phyloP scores from a whole-genome alignment of 2,888 invertebrate genomes.

The Coelogynopora nodosa region DNA sequence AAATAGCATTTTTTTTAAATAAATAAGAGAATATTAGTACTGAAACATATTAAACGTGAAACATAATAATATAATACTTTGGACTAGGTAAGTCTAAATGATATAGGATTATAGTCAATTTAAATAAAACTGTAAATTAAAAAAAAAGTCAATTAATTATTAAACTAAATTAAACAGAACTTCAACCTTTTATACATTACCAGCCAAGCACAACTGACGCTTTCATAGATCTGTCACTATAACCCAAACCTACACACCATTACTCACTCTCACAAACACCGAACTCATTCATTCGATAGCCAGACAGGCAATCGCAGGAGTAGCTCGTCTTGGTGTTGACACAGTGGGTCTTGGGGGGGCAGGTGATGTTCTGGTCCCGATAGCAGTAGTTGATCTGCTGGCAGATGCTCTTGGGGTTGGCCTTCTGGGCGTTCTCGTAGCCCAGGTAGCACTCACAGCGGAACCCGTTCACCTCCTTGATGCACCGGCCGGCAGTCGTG shows the following conservation, averaged over 20 bases:
- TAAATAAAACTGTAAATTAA: too few relatives aligned
- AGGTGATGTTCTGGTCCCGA: conserved; percentile 26
- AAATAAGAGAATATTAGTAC: too few relatives aligned
- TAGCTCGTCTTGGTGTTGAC: conserved; percentile 29
- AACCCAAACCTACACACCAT: not conserved
- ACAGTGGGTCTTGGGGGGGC: conserved; percentile 42
- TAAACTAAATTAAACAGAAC: too few relatives aligned
- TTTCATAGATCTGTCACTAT: too few relatives aligned
- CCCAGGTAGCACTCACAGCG: conserved; percentile 39
- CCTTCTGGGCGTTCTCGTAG: conserved; percentile 16
- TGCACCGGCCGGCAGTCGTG: conserved; percentile 15
- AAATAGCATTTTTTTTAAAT: too few relatives aligned
- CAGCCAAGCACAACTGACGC: too few relatives aligned
- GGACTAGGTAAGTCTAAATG: too few relatives aligned
- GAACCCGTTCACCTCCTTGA: conserved; percentile 29
- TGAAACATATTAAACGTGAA: too few relatives aligned
- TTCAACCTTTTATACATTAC: too few relatives aligned
- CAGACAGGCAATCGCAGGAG: conserved; percentile 25
- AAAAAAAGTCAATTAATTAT: too few relatives aligned
- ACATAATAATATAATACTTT: too few relatives aligned
- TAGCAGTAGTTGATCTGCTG: conserved; percentile 43
- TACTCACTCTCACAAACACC: conserved; percentile 35
- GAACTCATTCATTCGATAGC: conserved; percentile 30
- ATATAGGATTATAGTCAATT: too few relatives aligned
- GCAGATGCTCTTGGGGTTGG: conserved; percentile 1